Evolutionary conservation across 2,888 invertebrate species (phyloP), one percentile per base, ranked within the genome.

Genomic region (Smittia sp.): DNA sequence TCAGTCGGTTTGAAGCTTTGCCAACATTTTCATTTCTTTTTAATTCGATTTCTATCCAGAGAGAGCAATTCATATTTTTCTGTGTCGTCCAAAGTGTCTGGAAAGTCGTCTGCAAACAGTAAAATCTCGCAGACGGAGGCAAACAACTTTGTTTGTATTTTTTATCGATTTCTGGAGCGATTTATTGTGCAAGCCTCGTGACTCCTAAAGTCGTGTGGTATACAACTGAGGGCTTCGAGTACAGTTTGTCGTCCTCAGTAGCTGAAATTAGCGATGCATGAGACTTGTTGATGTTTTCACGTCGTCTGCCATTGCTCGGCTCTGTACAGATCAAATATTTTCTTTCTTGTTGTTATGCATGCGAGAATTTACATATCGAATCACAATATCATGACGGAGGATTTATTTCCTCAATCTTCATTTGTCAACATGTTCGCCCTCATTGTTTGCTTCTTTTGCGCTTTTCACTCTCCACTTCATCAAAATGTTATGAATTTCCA

Each of bases 71-170:
- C 39, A 58, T 72, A 32, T 72, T 72, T 58, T 22, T 70, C 72
- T 32, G 25, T 72, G 62, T 58, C 72, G 38, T 62, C 52, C 20
- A 24, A 54, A 69, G 18, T 54, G 72, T 72, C 72, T 72, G 72
- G 72, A 20, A 72, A 72, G 62, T 58, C 54, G 72, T 72, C 72
- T 72, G 27, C 25, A 52, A 70, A 15, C 22, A 72, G 32, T 27
- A 63, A 25, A 63, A 63, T 58, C 13, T 63, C 25, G 20, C 25
- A 24, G 63, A 63, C 63, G 27, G 15, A 63, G 22, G 22, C 7
- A 58, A 58, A 22, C 13, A 58, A 58, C 22, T 18, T 18, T 22
- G 22, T 20, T 20, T 58, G 58, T 22, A 20, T 20, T 24, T 63
- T 62, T 63, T 63, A 63, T 63, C 63, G 63, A 63, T 63, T 63